These are phyloP conservation scores for Ptychadena robeensis DNA, from an alignment of 2,797 vertebrate genomes.

Conservation along the genomic window DNA sequence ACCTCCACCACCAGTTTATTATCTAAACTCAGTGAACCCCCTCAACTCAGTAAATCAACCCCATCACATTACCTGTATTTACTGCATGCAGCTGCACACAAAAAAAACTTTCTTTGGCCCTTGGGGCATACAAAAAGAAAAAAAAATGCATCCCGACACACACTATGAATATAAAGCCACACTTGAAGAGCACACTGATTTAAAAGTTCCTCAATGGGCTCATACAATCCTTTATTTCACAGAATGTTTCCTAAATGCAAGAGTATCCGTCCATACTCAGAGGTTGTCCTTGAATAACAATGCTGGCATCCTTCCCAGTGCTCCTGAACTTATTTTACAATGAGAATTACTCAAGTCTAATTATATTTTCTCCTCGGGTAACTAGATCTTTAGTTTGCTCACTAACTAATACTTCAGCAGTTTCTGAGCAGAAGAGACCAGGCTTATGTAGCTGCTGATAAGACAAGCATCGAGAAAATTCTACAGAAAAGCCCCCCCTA, in stretches of 20 bases:
- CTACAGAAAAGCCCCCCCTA: background rate
- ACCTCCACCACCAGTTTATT: too few species aligned
- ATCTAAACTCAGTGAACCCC: background rate
- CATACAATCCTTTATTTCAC: background rate
- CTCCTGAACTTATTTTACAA: constrained; percentile 23
- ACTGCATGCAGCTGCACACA: background rate
- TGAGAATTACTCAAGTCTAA: constrained; percentile 40
- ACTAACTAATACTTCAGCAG: background rate
- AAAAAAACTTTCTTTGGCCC: background rate
- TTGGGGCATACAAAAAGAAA: too few species aligned
- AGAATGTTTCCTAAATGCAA: background rate
- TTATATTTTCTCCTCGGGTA: constrained; percentile 45
- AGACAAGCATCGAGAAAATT: background rate
- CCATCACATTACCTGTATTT: too few species aligned
- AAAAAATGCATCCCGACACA: too few species aligned
- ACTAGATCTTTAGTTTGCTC: constrained; percentile 36
- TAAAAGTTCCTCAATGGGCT: background rate
- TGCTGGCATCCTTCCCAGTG: constrained; percentile 45
- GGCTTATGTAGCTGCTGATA: too few species aligned
- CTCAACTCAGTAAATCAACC: background rate
- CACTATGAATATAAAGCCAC: too few species aligned
- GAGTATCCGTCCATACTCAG: constrained; percentile 1
- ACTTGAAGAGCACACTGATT: too few species aligned
- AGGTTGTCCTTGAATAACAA: constrained; percentile 47
- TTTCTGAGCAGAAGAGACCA: background rate